Base-by-base conservation (phyloP, 2,888 invertebrate species). In the Amorpha juglandis region DNA sequence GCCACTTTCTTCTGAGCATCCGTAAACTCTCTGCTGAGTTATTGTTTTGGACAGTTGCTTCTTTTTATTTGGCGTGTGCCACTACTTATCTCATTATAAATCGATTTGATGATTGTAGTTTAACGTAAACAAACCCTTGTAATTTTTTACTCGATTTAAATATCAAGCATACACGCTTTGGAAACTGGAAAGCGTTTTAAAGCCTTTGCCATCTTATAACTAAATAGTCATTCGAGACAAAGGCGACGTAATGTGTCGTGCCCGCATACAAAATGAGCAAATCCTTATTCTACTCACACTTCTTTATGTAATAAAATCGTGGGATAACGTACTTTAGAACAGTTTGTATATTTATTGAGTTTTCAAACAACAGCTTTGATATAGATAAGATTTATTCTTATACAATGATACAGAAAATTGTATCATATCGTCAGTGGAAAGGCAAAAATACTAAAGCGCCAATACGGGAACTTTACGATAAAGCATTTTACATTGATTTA, bases 191-290 rank as follows among this genome's bases (percentile, higher is more conserved):
- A 48, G 6, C 48, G 16, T n/a, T 47, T 14, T 16, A 48, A 48
- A 48, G 48, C 16, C 8, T 16, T 16, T 1, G 48, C 48, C 16
- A 14, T 47, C 14, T 9, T 38, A 6, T 38, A 48, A n/a, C 48
- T 19, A 50, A 50, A 50, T 50, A 50, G 19, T 19, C 16, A 19
- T 19, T 4, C 19, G 50, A 58, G 42, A 58, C 12, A 42, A 58
- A 19, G 38, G 42, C 19, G 58, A 19, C 19, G 19, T 9, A 38
- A 58, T 55, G 19, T 42, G 58, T 19, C 19, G 42, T 12, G 19
- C 12, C 42, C 42, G 58, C 16, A 55, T 58, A 58, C 42, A 9
- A 58, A 58, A 58, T 42, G 42, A 58, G 58, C 42, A 19, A 19
- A 38, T 42, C 12, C 38, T 4, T 12, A 42, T 6, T 19, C 19